Percentiles rank a stretch among this genome's conserved stretches.
These are phyloP conservation scores for Choristoneura fumiferana DNA, from an alignment of 1,140 invertebrate species.

Conservation along the genomic window DNA sequence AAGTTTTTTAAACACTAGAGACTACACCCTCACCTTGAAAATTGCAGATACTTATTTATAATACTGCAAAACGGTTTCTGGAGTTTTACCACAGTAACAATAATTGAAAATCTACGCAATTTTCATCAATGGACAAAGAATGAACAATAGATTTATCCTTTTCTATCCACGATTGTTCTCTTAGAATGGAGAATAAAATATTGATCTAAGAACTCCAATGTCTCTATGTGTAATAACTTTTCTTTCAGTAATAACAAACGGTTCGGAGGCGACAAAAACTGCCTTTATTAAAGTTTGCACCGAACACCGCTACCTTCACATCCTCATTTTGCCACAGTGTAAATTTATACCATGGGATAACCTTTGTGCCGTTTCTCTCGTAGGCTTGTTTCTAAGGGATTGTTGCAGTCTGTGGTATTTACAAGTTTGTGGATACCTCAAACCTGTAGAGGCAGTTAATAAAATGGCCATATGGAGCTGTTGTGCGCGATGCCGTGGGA, in stretches of 20 bases:
- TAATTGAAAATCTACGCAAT: too few species aligned
- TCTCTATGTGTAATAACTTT: conserved; percentile 1
- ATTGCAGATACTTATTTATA: too few species aligned
- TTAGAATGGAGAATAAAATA: too few species aligned
- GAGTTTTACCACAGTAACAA: too few species aligned
- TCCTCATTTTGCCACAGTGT: neutral
- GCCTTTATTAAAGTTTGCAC: conserved; percentile 5
- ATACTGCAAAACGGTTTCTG: too few species aligned
- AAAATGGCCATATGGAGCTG: conserved; percentile 10
- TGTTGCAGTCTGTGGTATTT: neutral
- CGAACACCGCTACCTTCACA: neutral
- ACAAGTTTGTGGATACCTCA: neutral
- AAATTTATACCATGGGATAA: neutral
- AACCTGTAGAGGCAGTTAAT: conserved; percentile 7
- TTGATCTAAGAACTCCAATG: neutral
- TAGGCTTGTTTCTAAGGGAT: neutral
- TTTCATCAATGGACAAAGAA: too few species aligned
- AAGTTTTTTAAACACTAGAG: too few species aligned
- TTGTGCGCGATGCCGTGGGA: neutral
- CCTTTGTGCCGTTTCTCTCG: neutral
- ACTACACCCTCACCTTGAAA: too few species aligned
- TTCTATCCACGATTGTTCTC: too few species aligned
- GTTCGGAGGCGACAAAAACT: conserved; percentile 5
- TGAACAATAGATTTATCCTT: too few species aligned
- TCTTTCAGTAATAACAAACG: conserved; percentile 3